Evolutionary conservation across 2,113 vertebrate species (phyloP), one percentile per base, ranked within the genome.

Genomic region (Rhodinocichla rosea): DNA sequence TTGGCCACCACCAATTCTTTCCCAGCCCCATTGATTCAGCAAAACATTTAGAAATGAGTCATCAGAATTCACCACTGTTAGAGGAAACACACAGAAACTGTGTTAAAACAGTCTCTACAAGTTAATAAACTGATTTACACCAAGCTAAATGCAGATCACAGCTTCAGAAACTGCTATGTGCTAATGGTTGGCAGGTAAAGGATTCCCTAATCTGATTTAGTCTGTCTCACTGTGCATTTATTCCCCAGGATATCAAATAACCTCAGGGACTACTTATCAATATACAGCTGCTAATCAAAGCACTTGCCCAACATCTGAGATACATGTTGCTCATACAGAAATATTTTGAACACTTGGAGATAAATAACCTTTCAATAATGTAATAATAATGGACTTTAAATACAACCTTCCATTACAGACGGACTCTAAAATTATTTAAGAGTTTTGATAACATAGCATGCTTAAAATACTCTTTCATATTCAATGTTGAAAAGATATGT

Each of bases 391-490:
- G 50, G 81, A 83, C 13, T 89, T 82, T 88, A 45, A 83, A 57
- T 73, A 81, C 55, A 94, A 45, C 18, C 15, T 73, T 65, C 40
- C n/a, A 55, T 86, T 96, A 86, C 47, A 30, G 67, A 37, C n/a
- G 56, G 9, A 45, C 42, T 83, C 57, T 85, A 93, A 68, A 93
- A 68, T 77, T 56, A 83, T 70, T 91, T 87, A 80, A 92, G 55
- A 33, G 33, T 47, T 64, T 82, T 84, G 67, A 88, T 80, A 96
- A 56, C 33, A 84, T 62, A 80, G 52, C 9, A 5, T 49, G 47
- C 33, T 94, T 83, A 94, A 73, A 95, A 93, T 57, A 91, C 39
- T 76, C 45, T 63, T 60, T 82, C 76, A 88, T 94, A 91, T 93
- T 95, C 53, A 75, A 15, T 87, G 83, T 44, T 79, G 35, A 37